Evolutionary conservation across 1,140 invertebrate genomes (phyloP).

Genomic region (Heliconius congener): DNA sequence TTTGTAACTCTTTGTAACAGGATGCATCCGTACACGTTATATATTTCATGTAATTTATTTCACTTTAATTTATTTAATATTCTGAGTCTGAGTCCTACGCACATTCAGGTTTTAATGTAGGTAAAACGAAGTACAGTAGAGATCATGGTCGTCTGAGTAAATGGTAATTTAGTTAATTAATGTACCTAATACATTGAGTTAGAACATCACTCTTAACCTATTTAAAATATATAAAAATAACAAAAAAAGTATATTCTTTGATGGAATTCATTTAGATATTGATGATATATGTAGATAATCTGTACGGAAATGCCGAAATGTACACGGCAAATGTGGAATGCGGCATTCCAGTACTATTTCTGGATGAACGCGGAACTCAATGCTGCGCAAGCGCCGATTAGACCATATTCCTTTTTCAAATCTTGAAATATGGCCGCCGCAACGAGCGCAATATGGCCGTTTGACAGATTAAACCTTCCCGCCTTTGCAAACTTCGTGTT

Average conservation of each 20-base stretch:
- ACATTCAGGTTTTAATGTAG: too few relatives aligned
- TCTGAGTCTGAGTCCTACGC: too few relatives aligned
- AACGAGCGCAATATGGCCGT: slow-evolving; percentile 14
- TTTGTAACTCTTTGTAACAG: not conserved
- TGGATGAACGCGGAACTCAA: slow-evolving; percentile 59
- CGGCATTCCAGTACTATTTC: slow-evolving; percentile 55
- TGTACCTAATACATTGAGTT: too few relatives aligned
- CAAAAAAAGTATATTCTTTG: not conserved
- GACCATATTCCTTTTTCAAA: slow-evolving; percentile 48
- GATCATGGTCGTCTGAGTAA: too few relatives aligned
- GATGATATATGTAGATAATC: slow-evolving; percentile 19
- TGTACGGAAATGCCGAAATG: slow-evolving; percentile 48
- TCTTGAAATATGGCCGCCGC: slow-evolving; percentile 33
- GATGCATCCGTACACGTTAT: not conserved
- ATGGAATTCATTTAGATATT: slow-evolving; percentile 15
- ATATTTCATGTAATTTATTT: not conserved
- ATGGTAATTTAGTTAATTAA: too few relatives aligned
- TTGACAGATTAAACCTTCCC: slow-evolving; percentile 19
- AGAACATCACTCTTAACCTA: too few relatives aligned
- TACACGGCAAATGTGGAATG: slow-evolving; percentile 52
- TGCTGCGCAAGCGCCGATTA: slow-evolving; percentile 33
- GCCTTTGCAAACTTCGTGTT: slow-evolving; percentile 14
- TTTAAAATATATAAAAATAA: too few relatives aligned
- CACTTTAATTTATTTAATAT: not conserved
- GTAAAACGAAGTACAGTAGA: too few relatives aligned